Evolutionary conservation across 2,113 vertebrate species (phyloP), one percentile per base, ranked within the genome.

Genomic region (Trochalopteron elliotii): DNA sequence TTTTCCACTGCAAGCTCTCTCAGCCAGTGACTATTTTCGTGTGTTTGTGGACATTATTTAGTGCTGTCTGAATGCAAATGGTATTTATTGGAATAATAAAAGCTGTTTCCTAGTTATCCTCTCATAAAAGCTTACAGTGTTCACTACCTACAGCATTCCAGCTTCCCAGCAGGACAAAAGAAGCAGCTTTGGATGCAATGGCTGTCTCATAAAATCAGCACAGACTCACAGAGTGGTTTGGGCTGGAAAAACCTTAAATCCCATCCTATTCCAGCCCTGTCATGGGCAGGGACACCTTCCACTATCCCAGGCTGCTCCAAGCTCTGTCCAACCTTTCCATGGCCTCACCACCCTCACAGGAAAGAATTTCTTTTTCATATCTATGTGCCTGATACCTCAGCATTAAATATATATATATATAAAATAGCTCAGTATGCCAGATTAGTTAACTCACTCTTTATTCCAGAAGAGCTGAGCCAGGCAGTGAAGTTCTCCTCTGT

Each of bases 31-130:
- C 67, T 94, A 14, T 86, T 86, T 94, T 81, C 1, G 0, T 71
- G 30, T 60, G 42, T 91, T 93, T 94, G 74, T 92, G 94, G 75
- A 87, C 24, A 77, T 83, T 68, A 85, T 83, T 92, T 93, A 85
- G 53, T 88, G 42, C 44, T 93, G 44, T 87, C 69, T 88, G 88
- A 78, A 53, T 91, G 61, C 64, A 93, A 71, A 77, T 93, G 35
- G 11, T 84, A 63, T 78, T 92, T 89, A 67, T 77, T 88, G 83
- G 65, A 90, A 75, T 90, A 90, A 90, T 74, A 89, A 83, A 90
- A 93, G 47, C 60, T 77, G 44, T 70, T 93, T 88, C 60, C 31
- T 49, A 27, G 28, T 72, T 77, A 20, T 89, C 27, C 3, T 86
- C 35, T 83, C 53, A 25, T 79, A 74, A 88, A 74, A 91, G 50